Evolutionary conservation across 2,888 invertebrate species (phyloP), one percentile per base, ranked within the genome.

Genomic region (Microctonus aethiopoides): DNA sequence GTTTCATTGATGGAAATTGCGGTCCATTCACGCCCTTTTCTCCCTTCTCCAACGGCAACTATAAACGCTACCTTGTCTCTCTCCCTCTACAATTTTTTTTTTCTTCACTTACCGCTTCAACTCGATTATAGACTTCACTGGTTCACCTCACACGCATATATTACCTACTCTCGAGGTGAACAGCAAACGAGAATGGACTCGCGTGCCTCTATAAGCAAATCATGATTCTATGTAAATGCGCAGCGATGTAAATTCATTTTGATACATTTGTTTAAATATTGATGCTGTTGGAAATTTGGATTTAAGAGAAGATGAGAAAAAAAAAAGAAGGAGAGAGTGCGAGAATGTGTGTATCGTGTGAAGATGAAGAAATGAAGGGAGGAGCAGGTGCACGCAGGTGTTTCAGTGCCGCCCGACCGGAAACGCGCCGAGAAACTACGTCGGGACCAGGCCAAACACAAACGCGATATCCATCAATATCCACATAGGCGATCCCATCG

Each of bases 1-100:
- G 82, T 68, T 84, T 85, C 85, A 85, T 85, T 85, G 83, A 85
- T 82, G 80, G 81, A 83, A 80, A 80, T 81, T 81, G 81, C 75
- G 79, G 78, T 77, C 78, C 81, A 81, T 80, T 80, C 81, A 81
- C 78, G 79, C 73, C 74, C 74, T 68, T 67, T 78, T 77, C 77
- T 77, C 78, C 79, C 79, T 75, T 76, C 73, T 74, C 72, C 73
- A 75, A 77, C 76, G 77, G 75, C 73, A 70, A 75, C 72, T 63
- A 56, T 63, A 56, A 63, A 54, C 52, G 69, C 62, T 56, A 68
- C 72, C 62, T 46, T 65, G 56, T 36, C 61, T 60, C 60, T 26
- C 54, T 10, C 57, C 64, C 60, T 54, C 54, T 62, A 66, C 60
- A 26, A 56, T 26, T 52, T 52, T 39, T 66, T 51, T 46, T 39